Base-by-base conservation (phyloP, 2,888 invertebrate species). In the Lochmaea capreae region DNA sequence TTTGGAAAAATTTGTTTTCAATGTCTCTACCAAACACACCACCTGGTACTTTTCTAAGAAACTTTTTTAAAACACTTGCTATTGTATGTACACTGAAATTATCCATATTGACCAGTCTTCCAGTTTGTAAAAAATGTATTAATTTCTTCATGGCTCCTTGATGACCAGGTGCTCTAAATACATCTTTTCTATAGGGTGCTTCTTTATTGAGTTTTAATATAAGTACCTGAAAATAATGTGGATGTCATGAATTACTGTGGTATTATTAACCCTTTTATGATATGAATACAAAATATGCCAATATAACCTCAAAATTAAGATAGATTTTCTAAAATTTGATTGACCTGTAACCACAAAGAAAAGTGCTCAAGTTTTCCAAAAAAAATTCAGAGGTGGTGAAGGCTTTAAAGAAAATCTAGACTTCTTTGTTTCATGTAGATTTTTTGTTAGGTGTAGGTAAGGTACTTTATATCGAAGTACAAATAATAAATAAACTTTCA, bases 21-120 rank as follows among this genome's bases (percentile, higher is more conserved):
- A 96, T 95, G 70, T 95, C 94, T 46, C 93, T 91, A 0, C 98
- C 97, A 89, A 99, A 98, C 76, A 99, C 95, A 49, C 99, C 99
- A 73, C 96, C 97, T 16, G 98, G 98, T 82, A 99, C 93, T 90
- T 98, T 98, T 78, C 98, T 91, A 72, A 99, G 91, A 89, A 99
- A 99, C 89, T 98, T 98, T 90, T 99, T 99, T 77, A 99, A 90
- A 75, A 99, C 98, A 88, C 98, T 98, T 73, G 99, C 98, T 84
- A 99, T 97, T 39, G 99, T 99, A 88, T 98, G 98, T 77, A 98
- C 97, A 77, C 96, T 97, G 87, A 96, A 97, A 87, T 97, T 97
- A 86, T 96, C 96, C 84, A 97, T 95, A 88, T 97, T 97, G 73
- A 97, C 95, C 80, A 97, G 89, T 68, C 96, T 91, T 57, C 97